Evolutionary conservation across 2,888 invertebrate species (phyloP).

Genomic region (Catocala nupta): DNA sequence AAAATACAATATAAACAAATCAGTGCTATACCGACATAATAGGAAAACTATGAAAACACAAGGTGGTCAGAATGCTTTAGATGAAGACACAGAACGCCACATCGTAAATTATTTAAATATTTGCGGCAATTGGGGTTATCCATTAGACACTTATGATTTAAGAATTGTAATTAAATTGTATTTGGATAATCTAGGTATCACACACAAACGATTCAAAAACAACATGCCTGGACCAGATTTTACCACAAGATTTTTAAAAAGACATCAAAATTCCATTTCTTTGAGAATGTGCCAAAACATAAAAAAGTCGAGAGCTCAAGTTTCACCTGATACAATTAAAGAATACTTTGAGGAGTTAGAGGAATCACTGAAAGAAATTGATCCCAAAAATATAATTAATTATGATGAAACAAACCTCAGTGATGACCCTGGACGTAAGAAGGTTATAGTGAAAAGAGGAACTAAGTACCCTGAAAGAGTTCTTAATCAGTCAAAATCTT

Average conservation of each 20-base stretch:
- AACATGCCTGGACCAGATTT: slow-evolving; percentile 30
- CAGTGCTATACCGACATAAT: slow-evolving; percentile 3
- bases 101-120: slow-evolving; percentile 12
- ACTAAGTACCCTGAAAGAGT: slow-evolving; percentile 32
- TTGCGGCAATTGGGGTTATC: slow-evolving; percentile 13
- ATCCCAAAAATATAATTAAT: slow-evolving; percentile 22
- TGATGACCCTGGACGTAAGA: slow-evolving; percentile 25
- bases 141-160: slow-evolving; percentile 22
- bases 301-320: slow-evolving; percentile 31
- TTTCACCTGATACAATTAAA: slow-evolving; percentile 25
- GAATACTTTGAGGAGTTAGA: slow-evolving; percentile 21
- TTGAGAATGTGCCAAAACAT: slow-evolving; percentile 35
- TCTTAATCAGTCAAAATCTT: slow-evolving; percentile 51
- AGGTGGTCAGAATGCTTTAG: slow-evolving; percentile 1
- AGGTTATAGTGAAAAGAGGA: slow-evolving; percentile 28
- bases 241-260: slow-evolving; percentile 20
- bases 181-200: slow-evolving; percentile 23
- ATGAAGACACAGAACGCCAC: slow-evolving; percentile 10
- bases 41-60: neutral
- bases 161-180: slow-evolving; percentile 30
- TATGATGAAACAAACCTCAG: slow-evolving; percentile 29
- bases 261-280: slow-evolving; percentile 20
- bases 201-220: slow-evolving; percentile 26
- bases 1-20: slow-evolving; percentile 9
- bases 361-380: slow-evolving; percentile 15